Conservation (phyloP, 2,888 invertebrate genomes). For the Leucophora obtusa region DNA sequence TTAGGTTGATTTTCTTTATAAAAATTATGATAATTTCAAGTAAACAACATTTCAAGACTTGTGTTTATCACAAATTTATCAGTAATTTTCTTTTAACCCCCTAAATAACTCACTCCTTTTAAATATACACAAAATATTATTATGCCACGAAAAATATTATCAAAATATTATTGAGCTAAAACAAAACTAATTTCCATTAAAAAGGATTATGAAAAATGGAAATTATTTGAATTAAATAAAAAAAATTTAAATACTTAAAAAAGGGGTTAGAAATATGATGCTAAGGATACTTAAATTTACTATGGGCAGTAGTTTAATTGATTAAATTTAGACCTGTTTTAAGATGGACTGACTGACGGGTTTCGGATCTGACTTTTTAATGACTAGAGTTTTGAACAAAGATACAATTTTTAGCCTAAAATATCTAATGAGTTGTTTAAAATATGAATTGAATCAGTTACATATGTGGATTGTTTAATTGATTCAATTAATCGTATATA, state of each 20-base stretch:
- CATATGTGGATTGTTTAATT: too few species aligned
- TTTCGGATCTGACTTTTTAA: too few species aligned
- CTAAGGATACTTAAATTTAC: too few species aligned
- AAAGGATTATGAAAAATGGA: conserved; percentile 73
- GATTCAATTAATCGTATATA: too few species aligned
- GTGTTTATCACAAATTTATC: conserved; percentile 60
- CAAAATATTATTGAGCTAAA: conserved; percentile 75
- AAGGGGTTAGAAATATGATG: neutral
- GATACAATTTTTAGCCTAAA: too few species aligned
- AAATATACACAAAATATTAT: neutral
- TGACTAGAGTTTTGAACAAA: too few species aligned
- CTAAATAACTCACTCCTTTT: neutral
- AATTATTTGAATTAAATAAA: conserved; percentile 26
- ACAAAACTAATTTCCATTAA: conserved; percentile 77
- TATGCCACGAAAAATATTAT: conserved; percentile 64
- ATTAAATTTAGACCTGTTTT: too few species aligned
- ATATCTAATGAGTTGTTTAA: too few species aligned
- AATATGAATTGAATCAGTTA: too few species aligned
- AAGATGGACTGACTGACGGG: too few species aligned
- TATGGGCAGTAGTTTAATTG: too few species aligned
- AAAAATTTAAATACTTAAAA: neutral
- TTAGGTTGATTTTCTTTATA: conserved; percentile 76
- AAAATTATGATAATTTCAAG: conserved; percentile 77
- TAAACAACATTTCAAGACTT: conserved; percentile 67
- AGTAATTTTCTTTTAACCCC: conserved; percentile 43